Base-by-base conservation (phyloP, 2,113 vertebrate genomes). In the Dolichallabes microphthalmus region DNA sequence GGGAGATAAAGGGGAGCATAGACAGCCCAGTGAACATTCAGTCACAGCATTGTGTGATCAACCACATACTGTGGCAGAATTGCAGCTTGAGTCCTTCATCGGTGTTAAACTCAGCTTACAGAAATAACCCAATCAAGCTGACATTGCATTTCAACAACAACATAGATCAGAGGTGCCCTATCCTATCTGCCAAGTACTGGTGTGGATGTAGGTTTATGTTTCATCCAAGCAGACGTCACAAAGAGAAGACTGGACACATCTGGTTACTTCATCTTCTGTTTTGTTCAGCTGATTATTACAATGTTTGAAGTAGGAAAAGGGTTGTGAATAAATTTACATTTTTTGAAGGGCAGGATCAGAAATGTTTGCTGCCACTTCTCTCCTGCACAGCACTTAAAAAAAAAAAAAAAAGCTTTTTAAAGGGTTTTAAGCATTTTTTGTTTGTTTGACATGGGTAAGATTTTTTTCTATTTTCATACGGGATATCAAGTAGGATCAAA, bases 41-140 rank as follows among this genome's bases (percentile, higher is more conserved):
- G 66, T 85, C 86, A 78, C 71, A 78, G 32, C 78, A 61, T 82
- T 57, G 22, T 71, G 60, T 73, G 84, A 88, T 87, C 80, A 86
- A 75, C 87, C 85, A 61, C 82, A 80, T 78, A 85, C 83, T 81
- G 80, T 64, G 83, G 61, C 64, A 58, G 32, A 86, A 73, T 86
- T 88, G 55, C 80, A 82, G 80, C 80, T 82, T 27, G 35, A 82
- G 73, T 75, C 52, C 66, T 79, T 57, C 60, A 20, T 57, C 73
- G 45, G 55, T 68, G 80, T 75, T 84, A 52, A 75, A 76, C 30
- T 13, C 80, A 35, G 64, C 30, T 55, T 53, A 57, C 52, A 69
- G 57, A 77, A 85, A 82, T 84, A 83, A 64, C 32, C 73, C 66
- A 58, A 32, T 61, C 20, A 61, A 25, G 2, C 20, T 53, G 68